Conservation (phyloP, 1,140 invertebrate species). For the Sipha flava region DNA sequence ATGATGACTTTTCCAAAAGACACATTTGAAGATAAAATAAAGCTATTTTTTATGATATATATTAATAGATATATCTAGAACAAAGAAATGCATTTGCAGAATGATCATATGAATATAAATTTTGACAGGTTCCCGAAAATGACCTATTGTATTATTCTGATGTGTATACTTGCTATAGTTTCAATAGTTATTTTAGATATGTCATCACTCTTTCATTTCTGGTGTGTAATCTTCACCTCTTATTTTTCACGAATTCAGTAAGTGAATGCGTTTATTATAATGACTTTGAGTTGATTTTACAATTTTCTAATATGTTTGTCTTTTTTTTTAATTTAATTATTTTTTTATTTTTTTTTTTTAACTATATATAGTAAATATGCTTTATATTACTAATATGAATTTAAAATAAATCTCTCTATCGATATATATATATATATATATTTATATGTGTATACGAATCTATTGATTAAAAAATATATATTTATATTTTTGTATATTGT, state of each 20-base stretch:
- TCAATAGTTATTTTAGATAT: not conserved
- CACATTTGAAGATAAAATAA: not conserved
- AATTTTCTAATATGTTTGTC: no score
- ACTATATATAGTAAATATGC: no score
- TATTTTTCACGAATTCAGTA: not conserved
- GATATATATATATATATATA: no score
- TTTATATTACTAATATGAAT: no score
- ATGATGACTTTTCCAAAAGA: not conserved
- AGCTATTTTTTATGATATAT: not conserved
- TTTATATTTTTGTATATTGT: no score
- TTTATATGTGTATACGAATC: no score
- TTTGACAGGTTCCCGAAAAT: not conserved
- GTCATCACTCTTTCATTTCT: not conserved
- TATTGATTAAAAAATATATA: no score
- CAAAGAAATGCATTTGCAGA: not conserved
- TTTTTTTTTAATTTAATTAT: no score
- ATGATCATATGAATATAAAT: not conserved
- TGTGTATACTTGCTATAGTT: not conserved
- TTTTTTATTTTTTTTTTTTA: not conserved
- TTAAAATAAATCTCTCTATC: no score
- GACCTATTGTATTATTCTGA: not conserved
- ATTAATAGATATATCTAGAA: not conserved
- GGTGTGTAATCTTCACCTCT: not conserved
- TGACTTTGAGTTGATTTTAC: not conserved
- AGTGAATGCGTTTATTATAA: not conserved